These are phyloP conservation scores for Otus sunia DNA, from an alignment of 2,113 vertebrate species.

Conservation along the genomic window DNA sequence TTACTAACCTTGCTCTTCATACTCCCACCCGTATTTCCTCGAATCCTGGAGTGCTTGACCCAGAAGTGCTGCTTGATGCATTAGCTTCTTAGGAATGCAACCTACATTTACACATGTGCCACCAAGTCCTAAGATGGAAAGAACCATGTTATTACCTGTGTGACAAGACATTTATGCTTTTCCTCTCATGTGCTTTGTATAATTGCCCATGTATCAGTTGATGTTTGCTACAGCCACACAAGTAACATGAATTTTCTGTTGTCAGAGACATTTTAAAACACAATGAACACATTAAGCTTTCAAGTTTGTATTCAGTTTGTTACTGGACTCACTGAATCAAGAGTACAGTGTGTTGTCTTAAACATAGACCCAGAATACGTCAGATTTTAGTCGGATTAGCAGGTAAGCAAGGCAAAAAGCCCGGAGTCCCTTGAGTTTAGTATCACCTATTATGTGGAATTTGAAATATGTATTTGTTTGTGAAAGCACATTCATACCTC, in stretches of 20 bases:
- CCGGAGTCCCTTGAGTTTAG: background rate
- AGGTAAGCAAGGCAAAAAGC: background rate
- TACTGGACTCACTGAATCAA: background rate
- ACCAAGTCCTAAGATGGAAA: conserved; percentile 83
- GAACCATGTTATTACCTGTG: background rate
- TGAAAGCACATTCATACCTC: background rate
- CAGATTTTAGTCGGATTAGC: background rate
- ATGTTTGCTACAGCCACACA: background rate
- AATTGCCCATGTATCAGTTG: background rate
- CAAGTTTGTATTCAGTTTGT: background rate
- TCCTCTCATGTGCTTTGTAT: background rate
- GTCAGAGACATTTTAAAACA: background rate
- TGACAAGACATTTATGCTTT: background rate
- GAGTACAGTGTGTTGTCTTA: background rate
- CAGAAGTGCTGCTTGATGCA: conserved; percentile 94
- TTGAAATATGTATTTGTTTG: background rate
- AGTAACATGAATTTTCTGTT: background rate
- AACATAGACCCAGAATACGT: background rate
- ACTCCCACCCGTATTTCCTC: conserved; percentile 92
- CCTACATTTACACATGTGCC: conserved; percentile 97
- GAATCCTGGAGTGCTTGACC: conserved; percentile 85
- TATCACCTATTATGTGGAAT: background rate
- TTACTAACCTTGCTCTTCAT: conserved; percentile 82
- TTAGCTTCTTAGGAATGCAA: conserved; percentile 96
- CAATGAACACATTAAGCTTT: background rate